These are phyloP conservation scores for Ageneiosus marmoratus DNA, from an alignment of 2,113 vertebrate genomes.

Conservation along the genomic window DNA sequence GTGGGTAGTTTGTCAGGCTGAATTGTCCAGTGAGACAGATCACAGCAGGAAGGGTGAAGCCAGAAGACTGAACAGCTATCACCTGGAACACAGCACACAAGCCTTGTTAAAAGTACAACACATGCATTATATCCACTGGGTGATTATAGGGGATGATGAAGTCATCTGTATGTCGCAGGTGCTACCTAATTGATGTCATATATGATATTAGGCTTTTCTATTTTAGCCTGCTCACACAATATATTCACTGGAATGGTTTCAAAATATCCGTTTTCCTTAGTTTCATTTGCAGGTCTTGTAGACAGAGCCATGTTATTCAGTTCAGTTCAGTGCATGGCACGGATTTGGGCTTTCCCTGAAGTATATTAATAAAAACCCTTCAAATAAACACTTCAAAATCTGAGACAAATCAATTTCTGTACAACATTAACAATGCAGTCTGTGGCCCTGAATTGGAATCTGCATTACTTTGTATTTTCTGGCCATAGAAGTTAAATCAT, in stretches of 20 bases:
- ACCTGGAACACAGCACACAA: conserved; percentile 71
- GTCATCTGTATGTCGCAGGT: neutral
- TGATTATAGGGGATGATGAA: neutral
- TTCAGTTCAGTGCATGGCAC: neutral
- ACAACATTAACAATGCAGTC: neutral
- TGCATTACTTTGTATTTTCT: neutral
- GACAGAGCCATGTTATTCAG: neutral
- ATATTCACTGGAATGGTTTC: neutral
- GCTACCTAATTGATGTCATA: neutral
- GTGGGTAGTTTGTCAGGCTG: conserved; percentile 62
- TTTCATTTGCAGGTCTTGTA: neutral
- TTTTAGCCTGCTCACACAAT: neutral
- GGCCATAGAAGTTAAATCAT: no score
- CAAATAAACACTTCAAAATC: neutral
- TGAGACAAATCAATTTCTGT: neutral
- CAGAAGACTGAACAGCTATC: conserved; percentile 65
- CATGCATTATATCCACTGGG: no score
- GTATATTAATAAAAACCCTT: neutral
- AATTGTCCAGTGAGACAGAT: conserved; percentile 60
- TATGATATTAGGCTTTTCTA: neutral
- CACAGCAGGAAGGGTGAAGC: conserved; percentile 25
- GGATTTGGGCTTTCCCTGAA: neutral
- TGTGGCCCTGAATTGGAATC: neutral
- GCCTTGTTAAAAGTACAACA: conserved; percentile 36
- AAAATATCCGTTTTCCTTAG: neutral